Evolutionary conservation across 2,888 invertebrate genomes (phyloP).

Genomic region (Chesias legatella): DNA sequence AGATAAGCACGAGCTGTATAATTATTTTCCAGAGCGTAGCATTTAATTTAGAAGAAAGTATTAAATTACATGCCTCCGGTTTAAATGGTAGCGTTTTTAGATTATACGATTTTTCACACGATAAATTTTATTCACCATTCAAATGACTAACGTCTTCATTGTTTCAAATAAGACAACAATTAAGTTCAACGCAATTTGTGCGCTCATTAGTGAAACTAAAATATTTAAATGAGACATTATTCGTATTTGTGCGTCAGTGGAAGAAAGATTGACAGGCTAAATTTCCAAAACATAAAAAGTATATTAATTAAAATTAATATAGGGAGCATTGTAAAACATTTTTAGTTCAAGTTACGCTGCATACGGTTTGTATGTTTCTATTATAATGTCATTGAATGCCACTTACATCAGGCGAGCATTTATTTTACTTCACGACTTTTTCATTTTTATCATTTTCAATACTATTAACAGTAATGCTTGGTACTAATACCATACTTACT

Average conservation of each 20-base stretch:
- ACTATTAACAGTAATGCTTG: too few species aligned
- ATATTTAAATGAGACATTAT: slow-evolving; percentile 28
- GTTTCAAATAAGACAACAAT: slow-evolving; percentile 46
- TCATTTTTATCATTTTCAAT: too few species aligned
- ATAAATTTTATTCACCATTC: slow-evolving; percentile 48
- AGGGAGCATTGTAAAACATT: too few species aligned
- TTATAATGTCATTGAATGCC: too few species aligned
- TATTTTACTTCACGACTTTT: too few species aligned
- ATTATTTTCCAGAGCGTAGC: slow-evolving; percentile 62
- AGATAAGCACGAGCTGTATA: slow-evolving; percentile 58
- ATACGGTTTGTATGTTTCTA: too few species aligned
- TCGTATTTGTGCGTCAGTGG: slow-evolving; percentile 12
- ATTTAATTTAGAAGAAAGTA: slow-evolving; percentile 64
- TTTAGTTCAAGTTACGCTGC: too few species aligned
- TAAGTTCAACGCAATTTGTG: slow-evolving; percentile 35
- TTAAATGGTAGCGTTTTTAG: slow-evolving; percentile 46
- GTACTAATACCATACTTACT: too few species aligned
- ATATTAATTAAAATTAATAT: too few species aligned
- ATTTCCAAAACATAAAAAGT: not conserved
- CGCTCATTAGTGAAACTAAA: slow-evolving; percentile 28
- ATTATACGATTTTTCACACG: slow-evolving; percentile 62
- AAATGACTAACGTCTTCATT: slow-evolving; percentile 60
- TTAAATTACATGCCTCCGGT: slow-evolving; percentile 62
- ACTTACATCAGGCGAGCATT: too few species aligned
- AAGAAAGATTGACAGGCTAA: slow-evolving; percentile 20